A percentile compares a stretch with the other conserved stretches of the same genome.
Evolutionary conservation across 2,888 invertebrate species (phyloP).

Genomic region (Diploptera punctata): DNA sequence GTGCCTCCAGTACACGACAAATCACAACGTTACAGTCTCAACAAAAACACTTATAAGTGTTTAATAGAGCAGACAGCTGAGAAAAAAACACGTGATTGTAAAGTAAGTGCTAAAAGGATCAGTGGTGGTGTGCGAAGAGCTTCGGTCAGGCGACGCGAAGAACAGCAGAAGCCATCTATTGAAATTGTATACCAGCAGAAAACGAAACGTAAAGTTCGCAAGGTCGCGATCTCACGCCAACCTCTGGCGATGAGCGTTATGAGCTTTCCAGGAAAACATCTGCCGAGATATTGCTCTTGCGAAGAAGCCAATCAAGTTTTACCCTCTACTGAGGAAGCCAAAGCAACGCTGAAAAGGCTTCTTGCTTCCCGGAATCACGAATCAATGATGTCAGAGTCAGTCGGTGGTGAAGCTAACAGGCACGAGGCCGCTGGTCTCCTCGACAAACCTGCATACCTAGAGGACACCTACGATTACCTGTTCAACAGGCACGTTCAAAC

Average conservation of each 20-base stretch:
- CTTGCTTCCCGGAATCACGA: conserved; percentile 6
- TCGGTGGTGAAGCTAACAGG: neutral
- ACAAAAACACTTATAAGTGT: neutral
- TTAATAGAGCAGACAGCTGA: neutral
- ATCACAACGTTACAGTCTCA: neutral
- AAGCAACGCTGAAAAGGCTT: conserved; percentile 14
- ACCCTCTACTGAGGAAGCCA: conserved; percentile 3
- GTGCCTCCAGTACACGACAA: neutral
- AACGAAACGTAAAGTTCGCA: neutral
- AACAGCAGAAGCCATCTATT: neutral
- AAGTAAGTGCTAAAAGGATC: neutral
- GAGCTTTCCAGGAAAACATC: neutral
- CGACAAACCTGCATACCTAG: neutral
- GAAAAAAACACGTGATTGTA: no score
- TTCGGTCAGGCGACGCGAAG: neutral
- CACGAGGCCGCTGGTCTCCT: neutral
- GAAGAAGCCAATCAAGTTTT: conserved; percentile 13
- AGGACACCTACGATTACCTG: conserved; percentile 10
- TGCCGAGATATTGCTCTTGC: neutral
- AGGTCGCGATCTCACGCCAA: neutral
- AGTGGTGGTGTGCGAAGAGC: conserved; percentile 3
- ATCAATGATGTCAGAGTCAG: conserved; percentile 7
- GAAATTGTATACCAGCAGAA: neutral
- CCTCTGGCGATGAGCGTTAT: conserved; percentile 1
- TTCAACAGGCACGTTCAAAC: conserved; percentile 21